phyloP scores from a whole-genome alignment of 1,140 invertebrate species.

The Archivesica marissinica region DNA sequence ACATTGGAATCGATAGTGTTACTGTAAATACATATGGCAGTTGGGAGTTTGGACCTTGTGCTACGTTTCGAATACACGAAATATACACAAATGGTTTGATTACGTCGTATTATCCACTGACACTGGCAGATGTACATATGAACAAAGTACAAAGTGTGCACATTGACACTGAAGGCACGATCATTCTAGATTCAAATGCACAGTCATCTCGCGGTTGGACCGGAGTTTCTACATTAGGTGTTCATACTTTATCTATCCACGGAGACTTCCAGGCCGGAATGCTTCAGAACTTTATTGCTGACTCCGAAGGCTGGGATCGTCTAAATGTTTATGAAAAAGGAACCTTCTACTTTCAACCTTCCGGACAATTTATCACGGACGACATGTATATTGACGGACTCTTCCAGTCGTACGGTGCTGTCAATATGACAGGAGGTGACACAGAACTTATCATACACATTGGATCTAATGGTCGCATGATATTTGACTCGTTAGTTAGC shows the following conservation, averaged over 20 bases:
- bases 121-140: slow-evolving; percentile 52
- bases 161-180: slow-evolving; percentile 56
- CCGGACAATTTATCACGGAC: slow-evolving; percentile 52
- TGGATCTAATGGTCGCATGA: slow-evolving; percentile 54
- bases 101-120: slow-evolving; percentile 61
- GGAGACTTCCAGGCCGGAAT: slow-evolving; percentile 65
- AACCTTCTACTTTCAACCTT: slow-evolving; percentile 60
- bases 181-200: slow-evolving; percentile 64
- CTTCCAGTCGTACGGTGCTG: slow-evolving; percentile 50
- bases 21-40: slow-evolving; percentile 55
- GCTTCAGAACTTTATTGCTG: slow-evolving; percentile 55
- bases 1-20: slow-evolving; percentile 61
- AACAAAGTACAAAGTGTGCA: slow-evolving; percentile 55
- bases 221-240: slow-evolving; percentile 59
- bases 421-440: slow-evolving; percentile 41
- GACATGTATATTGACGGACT: slow-evolving; percentile 62
- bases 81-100: slow-evolving; percentile 65
- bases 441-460: slow-evolving; percentile 50
- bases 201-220: slow-evolving; percentile 62
- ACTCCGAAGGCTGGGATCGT: slow-evolving; percentile 63
- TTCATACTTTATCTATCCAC: slow-evolving; percentile 63
- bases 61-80: slow-evolving; percentile 49
- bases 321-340: slow-evolving; percentile 58
- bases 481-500: slow-evolving; percentile 58
- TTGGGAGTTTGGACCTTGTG: slow-evolving; percentile 59